Base-by-base conservation (phyloP, 1,140 invertebrate genomes). In the Colletes gigas region DNA sequence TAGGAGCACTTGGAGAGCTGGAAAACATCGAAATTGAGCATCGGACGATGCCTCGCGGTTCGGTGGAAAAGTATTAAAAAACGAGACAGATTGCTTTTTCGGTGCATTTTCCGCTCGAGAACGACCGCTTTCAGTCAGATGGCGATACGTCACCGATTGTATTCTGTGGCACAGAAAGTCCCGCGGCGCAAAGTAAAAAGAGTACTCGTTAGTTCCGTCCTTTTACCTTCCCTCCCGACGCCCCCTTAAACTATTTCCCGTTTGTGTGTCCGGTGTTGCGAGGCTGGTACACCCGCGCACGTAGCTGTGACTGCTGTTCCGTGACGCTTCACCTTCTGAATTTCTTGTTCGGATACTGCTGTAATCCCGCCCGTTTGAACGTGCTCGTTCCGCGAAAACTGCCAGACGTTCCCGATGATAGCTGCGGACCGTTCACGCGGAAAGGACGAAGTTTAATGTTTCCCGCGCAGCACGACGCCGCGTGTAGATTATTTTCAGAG, bases 391-490 rank as follows among this genome's bases (percentile, higher is more conserved):
- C 52, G 30, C 52, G 74, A 77, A 50, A 68, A 9, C 57, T 66
- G 19, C 50, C 44, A 59, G 44, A 69, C 39, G 41, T 60, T 63
- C 21, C 15, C 50, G 60, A 8, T 39, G 69, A 54, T 62, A 17
- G 47, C 63, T 75, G 63, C 47, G 78, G 50, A 52, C 66, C 41
- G 39, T 77, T 77, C 63, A 50, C 66, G 50, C 19, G 30, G 50
- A 81, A 77, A 63, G 54, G 74, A 63, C 66, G 63, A 70, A 81
- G 65, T 81, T 81, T 77, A 62, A 47, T 66, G 78, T 47, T 68
- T 74, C 44, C 55, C 30, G 15, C 44, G 54, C 6, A 15, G 9
- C 39, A 57, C 19, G 52, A 50, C 10, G 41, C 41, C 52, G 63
- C 30, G 41, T 19, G 63, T 67, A 47, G 67, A 68, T 68, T 67